Conservation (phyloP, 92 coral and sea anemone genomes). For the Bergia sp. region DNA sequence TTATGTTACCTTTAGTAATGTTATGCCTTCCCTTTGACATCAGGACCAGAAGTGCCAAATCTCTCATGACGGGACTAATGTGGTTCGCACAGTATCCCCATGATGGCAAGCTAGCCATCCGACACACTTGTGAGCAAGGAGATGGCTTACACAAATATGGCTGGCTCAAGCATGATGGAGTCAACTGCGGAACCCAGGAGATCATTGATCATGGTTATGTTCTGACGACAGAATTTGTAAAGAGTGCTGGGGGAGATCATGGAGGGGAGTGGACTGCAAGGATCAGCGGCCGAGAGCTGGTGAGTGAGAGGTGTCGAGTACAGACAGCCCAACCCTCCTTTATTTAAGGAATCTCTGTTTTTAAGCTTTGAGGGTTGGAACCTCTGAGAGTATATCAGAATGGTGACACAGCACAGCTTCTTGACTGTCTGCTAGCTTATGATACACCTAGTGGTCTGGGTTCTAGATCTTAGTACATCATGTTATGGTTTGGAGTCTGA, state of each 20-base stretch:
- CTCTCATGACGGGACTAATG: slow-evolving; percentile 96
- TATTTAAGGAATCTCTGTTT: too few relatives aligned
- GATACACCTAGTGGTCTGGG: too few relatives aligned
- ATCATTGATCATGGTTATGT: slow-evolving; percentile 85
- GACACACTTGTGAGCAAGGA: slow-evolving; percentile 96
- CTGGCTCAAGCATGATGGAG: slow-evolving; percentile 97
- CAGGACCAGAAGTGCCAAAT: slow-evolving; percentile 88
- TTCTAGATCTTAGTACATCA: too few relatives aligned
- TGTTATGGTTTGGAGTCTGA: too few relatives aligned
- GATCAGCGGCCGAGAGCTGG: slow-evolving; percentile 84
- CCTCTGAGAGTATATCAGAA: too few relatives aligned
- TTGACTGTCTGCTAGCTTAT: neutral
- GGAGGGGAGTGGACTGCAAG: slow-evolving; percentile 99
- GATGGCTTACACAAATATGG: slow-evolving; percentile 89
- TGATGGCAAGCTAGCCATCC: slow-evolving; percentile 85
- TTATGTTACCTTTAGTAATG: too few relatives aligned
- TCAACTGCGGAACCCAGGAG: slow-evolving; percentile 89
- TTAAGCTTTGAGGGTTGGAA: too few relatives aligned
- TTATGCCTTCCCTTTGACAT: too few relatives aligned
- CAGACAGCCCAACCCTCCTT: neutral
- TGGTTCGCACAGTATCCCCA: slow-evolving; percentile 89
- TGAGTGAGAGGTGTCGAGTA: slow-evolving; percentile 28
- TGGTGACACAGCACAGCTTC: neutral
- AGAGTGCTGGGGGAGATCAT: slow-evolving; percentile 83
- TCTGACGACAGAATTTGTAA: slow-evolving; percentile 87